phyloP scores from a whole-genome alignment of 1,140 invertebrate species.

The Heliothis subflexa region DNA sequence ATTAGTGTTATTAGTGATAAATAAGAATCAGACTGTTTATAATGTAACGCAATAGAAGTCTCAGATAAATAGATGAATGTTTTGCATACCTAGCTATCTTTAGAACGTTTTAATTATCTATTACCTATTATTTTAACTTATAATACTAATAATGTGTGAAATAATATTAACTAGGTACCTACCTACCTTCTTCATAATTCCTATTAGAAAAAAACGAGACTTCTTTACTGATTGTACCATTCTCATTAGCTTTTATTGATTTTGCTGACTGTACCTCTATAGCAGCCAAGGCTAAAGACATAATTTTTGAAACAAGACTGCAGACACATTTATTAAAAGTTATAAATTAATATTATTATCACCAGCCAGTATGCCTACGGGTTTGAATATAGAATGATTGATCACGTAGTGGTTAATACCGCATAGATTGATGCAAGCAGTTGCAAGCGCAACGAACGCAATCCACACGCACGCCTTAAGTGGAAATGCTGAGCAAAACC shows the following conservation, averaged over 20 bases:
- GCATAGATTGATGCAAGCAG: conserved; percentile 33
- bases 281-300: too few species aligned
- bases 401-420: conserved; percentile 62
- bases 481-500: conserved; percentile 72
- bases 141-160: too few species aligned
- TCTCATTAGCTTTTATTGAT: neutral
- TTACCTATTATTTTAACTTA: too few species aligned
- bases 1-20: neutral
- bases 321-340: neutral
- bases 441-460: conserved; percentile 59
- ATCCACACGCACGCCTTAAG: conserved; percentile 65
- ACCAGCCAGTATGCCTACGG: neutral
- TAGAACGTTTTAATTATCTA: too few species aligned
- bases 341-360: conserved; percentile 9
- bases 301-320: too few species aligned
- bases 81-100: too few species aligned
- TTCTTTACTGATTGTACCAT: neutral
- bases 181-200: too few species aligned
- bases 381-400: conserved; percentile 53
- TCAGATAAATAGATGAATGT: too few species aligned
- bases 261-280: neutral
- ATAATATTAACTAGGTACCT: too few species aligned
- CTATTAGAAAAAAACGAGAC: too few species aligned
- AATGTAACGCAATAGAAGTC: too few species aligned
- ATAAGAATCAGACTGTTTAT: too few species aligned